Evolutionary conservation across 1,140 invertebrate species (phyloP).

Genomic region (Microplitis mediator): DNA sequence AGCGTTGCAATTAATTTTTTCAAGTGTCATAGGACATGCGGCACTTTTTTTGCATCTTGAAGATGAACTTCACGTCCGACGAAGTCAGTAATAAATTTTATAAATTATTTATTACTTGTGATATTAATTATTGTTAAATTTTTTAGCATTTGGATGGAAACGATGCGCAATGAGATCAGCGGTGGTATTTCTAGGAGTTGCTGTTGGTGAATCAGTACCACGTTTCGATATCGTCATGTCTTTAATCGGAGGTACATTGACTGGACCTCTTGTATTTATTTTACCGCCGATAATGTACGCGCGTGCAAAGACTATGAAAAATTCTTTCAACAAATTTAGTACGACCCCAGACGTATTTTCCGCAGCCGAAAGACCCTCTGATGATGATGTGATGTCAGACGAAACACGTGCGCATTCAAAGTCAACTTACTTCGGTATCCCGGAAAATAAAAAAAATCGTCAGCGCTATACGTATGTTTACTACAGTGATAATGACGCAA

Average conservation of each 20-base stretch:
- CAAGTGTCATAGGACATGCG: slow-evolving; percentile 74
- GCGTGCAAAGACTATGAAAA: slow-evolving; percentile 50
- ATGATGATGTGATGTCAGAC: slow-evolving; percentile 37
- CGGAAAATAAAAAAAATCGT: slow-evolving; percentile 28
- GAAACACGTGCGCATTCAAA: slow-evolving; percentile 48
- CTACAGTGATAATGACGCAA: slow-evolving; percentile 41
- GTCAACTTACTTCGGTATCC: slow-evolving; percentile 42
- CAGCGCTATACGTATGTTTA: slow-evolving; percentile 49
- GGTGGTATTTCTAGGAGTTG: slow-evolving; percentile 73
- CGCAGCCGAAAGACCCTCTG: slow-evolving; percentile 38
- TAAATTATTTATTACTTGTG: too few relatives aligned
- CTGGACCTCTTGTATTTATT: slow-evolving; percentile 83
- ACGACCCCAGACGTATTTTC: slow-evolving; percentile 39
- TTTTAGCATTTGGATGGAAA: slow-evolving; percentile 80
- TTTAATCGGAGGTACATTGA: slow-evolving; percentile 82
- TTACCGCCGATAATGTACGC: slow-evolving; percentile 83
- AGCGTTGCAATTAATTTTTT: slow-evolving; percentile 76
- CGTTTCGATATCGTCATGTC: slow-evolving; percentile 89
- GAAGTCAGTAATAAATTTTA: slow-evolving; percentile 55
- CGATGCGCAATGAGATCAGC: slow-evolving; percentile 75
- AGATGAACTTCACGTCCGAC: slow-evolving; percentile 65
- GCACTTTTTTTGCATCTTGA: slow-evolving; percentile 78
- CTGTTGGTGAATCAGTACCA: slow-evolving; percentile 82
- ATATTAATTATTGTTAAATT: neutral
- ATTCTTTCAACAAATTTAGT: slow-evolving; percentile 9